A percentile compares a stretch with the other conserved stretches of the same genome.
Conservation (phyloP, 2,888 invertebrate genomes). For the Aspidiotus rigidus region DNA sequence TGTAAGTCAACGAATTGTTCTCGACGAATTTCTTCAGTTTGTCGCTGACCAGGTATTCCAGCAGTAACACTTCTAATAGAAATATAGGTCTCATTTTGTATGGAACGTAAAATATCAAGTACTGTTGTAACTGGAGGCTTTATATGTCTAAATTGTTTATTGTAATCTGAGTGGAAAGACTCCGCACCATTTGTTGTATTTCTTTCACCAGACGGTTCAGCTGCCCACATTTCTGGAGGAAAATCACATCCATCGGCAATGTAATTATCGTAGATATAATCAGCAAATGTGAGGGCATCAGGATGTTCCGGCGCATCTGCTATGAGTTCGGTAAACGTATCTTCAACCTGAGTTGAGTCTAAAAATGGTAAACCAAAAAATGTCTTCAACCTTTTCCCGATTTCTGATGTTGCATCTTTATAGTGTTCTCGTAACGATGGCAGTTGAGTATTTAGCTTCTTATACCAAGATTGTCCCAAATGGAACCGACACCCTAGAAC, state of each 20-base stretch:
- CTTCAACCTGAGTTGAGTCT: neutral
- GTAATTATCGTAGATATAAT: neutral
- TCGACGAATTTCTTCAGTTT: neutral
- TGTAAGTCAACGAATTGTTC: neutral
- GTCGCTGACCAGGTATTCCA: neutral
- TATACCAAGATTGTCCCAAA: neutral
- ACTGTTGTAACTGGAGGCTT: neutral
- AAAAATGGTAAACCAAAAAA: neutral
- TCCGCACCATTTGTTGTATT: neutral
- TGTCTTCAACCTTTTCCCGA: neutral
- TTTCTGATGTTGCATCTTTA: neutral
- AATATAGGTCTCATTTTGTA: neutral
- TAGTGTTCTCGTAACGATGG: neutral
- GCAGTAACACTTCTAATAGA: neutral
- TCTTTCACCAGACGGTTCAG: neutral
- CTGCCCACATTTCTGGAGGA: neutral
- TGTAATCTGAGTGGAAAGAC: neutral
- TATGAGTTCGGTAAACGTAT: neutral
- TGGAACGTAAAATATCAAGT: neutral
- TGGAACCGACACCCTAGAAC: slow-evolving; percentile 3
- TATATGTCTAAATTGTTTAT: neutral
- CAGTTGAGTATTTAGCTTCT: neutral
- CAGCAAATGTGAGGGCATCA: neutral
- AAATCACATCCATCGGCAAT: neutral
- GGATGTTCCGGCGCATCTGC: neutral